Conservation (phyloP, 2,888 invertebrate genomes). For the Pycnomerus fuliginosus region DNA sequence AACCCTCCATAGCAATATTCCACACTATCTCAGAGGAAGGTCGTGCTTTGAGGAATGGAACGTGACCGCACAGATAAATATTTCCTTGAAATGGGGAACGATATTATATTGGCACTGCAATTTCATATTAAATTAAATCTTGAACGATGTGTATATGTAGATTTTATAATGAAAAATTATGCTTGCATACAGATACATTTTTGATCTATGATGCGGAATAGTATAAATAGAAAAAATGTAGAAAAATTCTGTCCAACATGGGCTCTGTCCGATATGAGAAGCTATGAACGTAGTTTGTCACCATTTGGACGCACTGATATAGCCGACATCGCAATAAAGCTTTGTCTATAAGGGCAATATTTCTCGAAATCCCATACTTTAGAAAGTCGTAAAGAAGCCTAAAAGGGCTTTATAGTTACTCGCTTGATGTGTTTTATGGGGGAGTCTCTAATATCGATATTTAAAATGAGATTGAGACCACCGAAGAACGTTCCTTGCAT, state of each 20-base stretch:
- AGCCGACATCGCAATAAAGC: conserved; percentile 48
- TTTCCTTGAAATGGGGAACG: conserved; percentile 1
- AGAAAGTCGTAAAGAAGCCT: conserved; percentile 51
- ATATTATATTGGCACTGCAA: too few species aligned
- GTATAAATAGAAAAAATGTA: not conserved
- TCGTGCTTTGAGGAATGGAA: conserved; percentile 27
- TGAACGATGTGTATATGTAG: too few species aligned
- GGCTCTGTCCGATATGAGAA: conserved; percentile 43
- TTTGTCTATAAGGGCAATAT: conserved; percentile 52
- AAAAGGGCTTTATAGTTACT: conserved; percentile 48
- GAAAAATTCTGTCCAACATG: conserved; percentile 23
- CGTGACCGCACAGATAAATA: conserved; percentile 36
- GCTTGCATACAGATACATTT: too few species aligned
- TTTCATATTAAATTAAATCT: too few species aligned
- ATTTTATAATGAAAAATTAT: too few species aligned
- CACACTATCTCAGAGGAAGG: conserved; percentile 24
- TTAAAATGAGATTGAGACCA: conserved; percentile 44
- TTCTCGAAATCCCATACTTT: conserved; percentile 52
- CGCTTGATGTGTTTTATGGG: conserved; percentile 46
- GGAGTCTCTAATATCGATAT: conserved; percentile 43
- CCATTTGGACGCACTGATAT: conserved; percentile 46
- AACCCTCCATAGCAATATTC: conserved; percentile 30
- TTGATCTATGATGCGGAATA: too few species aligned
- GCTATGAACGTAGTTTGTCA: conserved; percentile 47
- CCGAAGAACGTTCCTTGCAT: conserved; percentile 34